Conservation (phyloP, 2,113 vertebrate species). For the Charina bottae region DNA sequence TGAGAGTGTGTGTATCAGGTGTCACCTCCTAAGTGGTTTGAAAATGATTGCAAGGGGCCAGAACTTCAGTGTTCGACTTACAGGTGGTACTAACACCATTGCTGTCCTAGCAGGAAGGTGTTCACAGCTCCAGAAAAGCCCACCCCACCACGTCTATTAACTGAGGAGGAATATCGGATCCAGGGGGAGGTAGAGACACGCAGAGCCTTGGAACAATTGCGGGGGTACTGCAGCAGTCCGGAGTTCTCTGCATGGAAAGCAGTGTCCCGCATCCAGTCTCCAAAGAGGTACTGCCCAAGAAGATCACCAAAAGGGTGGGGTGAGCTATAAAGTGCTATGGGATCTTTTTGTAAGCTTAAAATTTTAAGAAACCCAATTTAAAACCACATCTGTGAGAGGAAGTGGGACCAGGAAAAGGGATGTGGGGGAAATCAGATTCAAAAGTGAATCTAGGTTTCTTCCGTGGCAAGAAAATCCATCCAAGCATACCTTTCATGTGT, state of each 20-base stretch:
- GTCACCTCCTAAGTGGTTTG: not conserved
- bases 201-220: conserved; percentile 85
- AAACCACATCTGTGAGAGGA: not conserved
- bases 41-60: not conserved
- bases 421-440: not conserved
- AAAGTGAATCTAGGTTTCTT: not conserved
- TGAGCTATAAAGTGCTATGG: not conserved
- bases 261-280: conserved; percentile 88
- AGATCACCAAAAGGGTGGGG: not conserved
- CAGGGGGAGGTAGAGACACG: conserved; percentile 88
- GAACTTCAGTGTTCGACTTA: not conserved
- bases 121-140: conserved; percentile 67
- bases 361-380: not conserved
- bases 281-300: conserved; percentile 82
- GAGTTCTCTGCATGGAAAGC: conserved; percentile 88
- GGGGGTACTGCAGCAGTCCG: conserved; percentile 85
- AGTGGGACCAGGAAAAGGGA: not conserved
- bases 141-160: conserved; percentile 83
- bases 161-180: conserved; percentile 88
- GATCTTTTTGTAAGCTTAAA: not conserved
- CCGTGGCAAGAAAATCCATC: no score
- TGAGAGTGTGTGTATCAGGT: not conserved
- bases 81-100: not conserved
- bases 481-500: not conserved
- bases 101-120: conserved; percentile 75